Conservation (phyloP, 2,797 vertebrate species). For the Lithobates pipiens region DNA sequence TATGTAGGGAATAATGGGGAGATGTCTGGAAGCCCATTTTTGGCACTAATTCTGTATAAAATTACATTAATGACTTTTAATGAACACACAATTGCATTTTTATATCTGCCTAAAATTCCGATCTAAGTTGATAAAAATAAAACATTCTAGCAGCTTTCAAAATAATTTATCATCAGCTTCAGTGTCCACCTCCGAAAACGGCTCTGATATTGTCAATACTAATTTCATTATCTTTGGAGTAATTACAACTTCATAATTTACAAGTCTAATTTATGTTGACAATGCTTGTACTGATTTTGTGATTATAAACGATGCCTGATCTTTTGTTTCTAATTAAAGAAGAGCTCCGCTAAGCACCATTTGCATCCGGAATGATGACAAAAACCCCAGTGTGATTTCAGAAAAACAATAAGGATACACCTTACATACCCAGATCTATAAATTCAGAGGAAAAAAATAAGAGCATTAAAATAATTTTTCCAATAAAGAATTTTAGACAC, state of each 20-base stretch:
- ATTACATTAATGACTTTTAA: no score
- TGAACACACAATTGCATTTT: no score
- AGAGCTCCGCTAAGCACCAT: neutral
- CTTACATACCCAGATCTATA: no score
- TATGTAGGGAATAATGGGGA: no score
- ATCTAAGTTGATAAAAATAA: no score
- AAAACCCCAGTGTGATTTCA: neutral
- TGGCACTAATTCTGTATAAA: no score
- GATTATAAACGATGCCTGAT: slow-evolving; percentile 69
- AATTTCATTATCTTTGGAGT: slow-evolving; percentile 73
- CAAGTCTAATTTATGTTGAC: slow-evolving; percentile 75
- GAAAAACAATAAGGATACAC: no score
- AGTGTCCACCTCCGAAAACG: slow-evolving; percentile 59
- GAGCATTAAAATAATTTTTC: no score
- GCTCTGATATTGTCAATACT: slow-evolving; percentile 70
- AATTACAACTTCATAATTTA: slow-evolving; percentile 71
- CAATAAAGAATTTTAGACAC: no score
- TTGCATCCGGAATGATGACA: neutral
- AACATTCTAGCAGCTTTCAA: neutral
- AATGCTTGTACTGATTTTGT: slow-evolving; percentile 70
- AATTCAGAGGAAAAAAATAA: no score
- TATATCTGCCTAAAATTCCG: no score
- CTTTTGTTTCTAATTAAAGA: slow-evolving; percentile 69
- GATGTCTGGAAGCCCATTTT: no score
- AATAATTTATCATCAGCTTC: slow-evolving; percentile 41